Base-by-base conservation (phyloP, 2,113 vertebrate species). In the Brachionichthys hirsutus region DNA sequence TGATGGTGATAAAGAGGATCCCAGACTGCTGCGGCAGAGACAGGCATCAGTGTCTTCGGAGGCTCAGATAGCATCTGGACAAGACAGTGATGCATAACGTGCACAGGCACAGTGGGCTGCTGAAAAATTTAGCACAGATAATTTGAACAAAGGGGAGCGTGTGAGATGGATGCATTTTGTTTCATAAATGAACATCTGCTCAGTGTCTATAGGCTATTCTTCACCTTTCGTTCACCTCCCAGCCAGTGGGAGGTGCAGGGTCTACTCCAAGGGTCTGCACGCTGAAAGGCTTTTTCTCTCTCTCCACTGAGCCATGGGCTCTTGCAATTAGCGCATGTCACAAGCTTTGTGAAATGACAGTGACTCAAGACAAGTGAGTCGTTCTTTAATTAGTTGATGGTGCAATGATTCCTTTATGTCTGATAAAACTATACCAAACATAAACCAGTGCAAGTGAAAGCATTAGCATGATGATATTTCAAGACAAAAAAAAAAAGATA, bases 111-210 rank as follows among this genome's bases (percentile, higher is more conserved):
- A 8, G 36, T 8, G 42, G 46, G 56, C 3, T 49, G 46, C 41
- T 74, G 12, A 63, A 45, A 55, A 20, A 68, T 44, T 52, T 61
- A 71, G 51, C 10, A 6, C 6, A 43, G 30, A 10, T 38, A 10
- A 36, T 78, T 75, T 67, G 13, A 75, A 82, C 41, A 43, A 42
- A 75, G 71, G 65, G 8, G 5, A 30, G 24, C 24, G 4, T 30
- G 24, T 30, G 24, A 30, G 4, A 9, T 12, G 8, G 36, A 10
- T 38, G 43, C 30, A 66, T 77, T 84, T 77, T 47, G 35, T 68
- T 77, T 82, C 66, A 78, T 67, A 76, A 77, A 82, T 79, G 55
- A 72, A 63, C 60, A 64, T 69, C 44, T 62, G 61, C 65, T 67
- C 62, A 66, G 73, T 57, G 17, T 54, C 70, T 2, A 0, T 12